These are phyloP conservation scores for Pimpla rufipes DNA, from an alignment of 2,888 invertebrate species.

Conservation along the genomic window DNA sequence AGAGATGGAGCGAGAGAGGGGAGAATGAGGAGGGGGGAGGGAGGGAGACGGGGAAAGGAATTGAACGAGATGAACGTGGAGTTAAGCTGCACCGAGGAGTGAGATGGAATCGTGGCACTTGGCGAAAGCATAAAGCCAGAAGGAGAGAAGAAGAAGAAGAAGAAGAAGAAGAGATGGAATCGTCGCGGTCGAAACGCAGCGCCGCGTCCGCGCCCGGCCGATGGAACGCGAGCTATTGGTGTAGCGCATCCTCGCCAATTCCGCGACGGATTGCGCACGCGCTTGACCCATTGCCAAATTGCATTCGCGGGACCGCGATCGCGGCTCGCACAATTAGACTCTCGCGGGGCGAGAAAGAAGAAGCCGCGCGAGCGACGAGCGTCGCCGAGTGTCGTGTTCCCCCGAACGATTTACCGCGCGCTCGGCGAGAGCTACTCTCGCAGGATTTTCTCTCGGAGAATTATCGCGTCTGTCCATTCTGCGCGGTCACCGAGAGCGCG, in stretches of 20 bases:
- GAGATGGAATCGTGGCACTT: conserved; percentile 35
- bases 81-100: conserved; percentile 25
- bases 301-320: conserved; percentile 47
- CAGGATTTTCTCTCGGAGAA: no score
- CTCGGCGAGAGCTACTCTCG: no score
- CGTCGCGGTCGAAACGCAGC: conserved; percentile 37
- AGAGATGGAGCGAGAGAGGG: no score
- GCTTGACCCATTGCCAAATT: conserved; percentile 63
- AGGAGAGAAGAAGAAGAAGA: no score
- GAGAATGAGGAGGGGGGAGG: no score
- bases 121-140: no score
- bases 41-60: conserved; percentile 11
- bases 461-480: no score
- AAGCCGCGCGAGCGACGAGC: not conserved
- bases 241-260: conserved; percentile 45
- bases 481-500: no score
- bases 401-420: no score
- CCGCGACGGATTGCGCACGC: conserved; percentile 55
- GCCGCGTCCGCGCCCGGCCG: not conserved
- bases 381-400: conserved; percentile 20
- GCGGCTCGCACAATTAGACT: conserved; percentile 56
- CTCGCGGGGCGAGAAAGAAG: conserved; percentile 30
- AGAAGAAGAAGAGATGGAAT: conserved; percentile 37
- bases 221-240: conserved; percentile 35
- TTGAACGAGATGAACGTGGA: conserved; percentile 38